Base-by-base conservation (phyloP, 2,888 invertebrate genomes). In the Ischnura elegans region DNA sequence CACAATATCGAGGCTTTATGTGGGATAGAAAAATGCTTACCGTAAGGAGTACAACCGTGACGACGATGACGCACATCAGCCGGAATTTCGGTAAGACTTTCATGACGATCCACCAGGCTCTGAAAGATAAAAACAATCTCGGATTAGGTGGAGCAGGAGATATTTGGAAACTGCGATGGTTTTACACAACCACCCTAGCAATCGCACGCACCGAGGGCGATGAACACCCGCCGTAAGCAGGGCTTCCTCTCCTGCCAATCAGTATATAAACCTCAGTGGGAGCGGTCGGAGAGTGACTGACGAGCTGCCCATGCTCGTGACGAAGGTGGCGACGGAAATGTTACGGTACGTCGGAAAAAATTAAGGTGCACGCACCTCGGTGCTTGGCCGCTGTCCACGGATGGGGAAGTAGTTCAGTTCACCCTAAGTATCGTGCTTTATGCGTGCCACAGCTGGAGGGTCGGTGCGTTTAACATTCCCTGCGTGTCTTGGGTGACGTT, bases 21-120 rank as follows among this genome's bases (percentile, higher is more conserved):
- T n/a, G n/a, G n/a, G n/a, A n/a, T 76, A 36, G 36, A 13, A 25
- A 87, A 6, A 87, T 6, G 25, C 90, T 66, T 43, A 90, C 90
- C 43, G 90, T 66, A 43, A 90, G 90, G 0, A 90, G n/a, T n/a
- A 66, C 90, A 61, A 55, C 90, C 42, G 90, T 90, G 43, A 90
- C 0, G 43, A 90, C n/a, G 55, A 61, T 90, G 43, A 90, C 43
- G 13, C 61, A 66, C 45, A 90, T 42, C 43, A 90, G 55, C n/a
- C n/a, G 55, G 25, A 90, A 61, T 25, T n/a, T 90, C n/a, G 61
- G 13, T 90, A 16, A 13, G n/a, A 43, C 25, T 61, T 43, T 90
- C 90, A 90, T 90, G 36, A 13, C 21, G 43, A 4, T 25, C 21
- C 25, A n/a, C 61, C 61, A 42, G 25, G 43, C 43, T 0, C 90